phyloP scores from a whole-genome alignment of 2,113 vertebrate species.

The Chrysochloris asiatica region DNA sequence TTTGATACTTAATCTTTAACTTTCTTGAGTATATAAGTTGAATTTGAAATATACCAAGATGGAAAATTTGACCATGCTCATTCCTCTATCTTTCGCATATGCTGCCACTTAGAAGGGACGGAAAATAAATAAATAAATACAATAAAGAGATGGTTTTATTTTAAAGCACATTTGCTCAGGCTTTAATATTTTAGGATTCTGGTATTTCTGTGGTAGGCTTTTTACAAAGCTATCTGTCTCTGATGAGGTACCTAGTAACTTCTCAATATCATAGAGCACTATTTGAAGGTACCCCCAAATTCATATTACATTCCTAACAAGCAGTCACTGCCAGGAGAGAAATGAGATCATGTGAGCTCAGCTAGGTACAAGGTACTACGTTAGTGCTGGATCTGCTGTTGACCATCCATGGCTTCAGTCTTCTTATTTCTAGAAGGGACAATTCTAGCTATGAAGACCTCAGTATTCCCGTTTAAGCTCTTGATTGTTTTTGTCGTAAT shows the following conservation, averaged over 20 bases:
- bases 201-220: slow-evolving; percentile 14
- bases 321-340: neutral
- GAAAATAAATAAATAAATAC: no score
- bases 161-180: neutral
- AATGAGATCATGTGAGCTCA: neutral
- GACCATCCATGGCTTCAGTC: neutral
- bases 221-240: neutral
- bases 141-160: neutral
- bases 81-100: no score
- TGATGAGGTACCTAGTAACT: neutral
- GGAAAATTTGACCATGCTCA: neutral
- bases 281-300: neutral
- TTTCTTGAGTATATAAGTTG: neutral
- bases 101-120: neutral
- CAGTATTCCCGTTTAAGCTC: neutral
- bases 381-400: neutral
- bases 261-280: neutral
- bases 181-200: slow-evolving; percentile 1
- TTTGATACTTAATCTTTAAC: neutral
- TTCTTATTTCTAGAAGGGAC: neutral
- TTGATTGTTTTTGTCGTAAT: neutral
- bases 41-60: slow-evolving; percentile 3
- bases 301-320: neutral
- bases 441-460: neutral
- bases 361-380: neutral